Base-by-base conservation (phyloP, 2,888 invertebrate genomes). In the Clepsis dumicolana region DNA sequence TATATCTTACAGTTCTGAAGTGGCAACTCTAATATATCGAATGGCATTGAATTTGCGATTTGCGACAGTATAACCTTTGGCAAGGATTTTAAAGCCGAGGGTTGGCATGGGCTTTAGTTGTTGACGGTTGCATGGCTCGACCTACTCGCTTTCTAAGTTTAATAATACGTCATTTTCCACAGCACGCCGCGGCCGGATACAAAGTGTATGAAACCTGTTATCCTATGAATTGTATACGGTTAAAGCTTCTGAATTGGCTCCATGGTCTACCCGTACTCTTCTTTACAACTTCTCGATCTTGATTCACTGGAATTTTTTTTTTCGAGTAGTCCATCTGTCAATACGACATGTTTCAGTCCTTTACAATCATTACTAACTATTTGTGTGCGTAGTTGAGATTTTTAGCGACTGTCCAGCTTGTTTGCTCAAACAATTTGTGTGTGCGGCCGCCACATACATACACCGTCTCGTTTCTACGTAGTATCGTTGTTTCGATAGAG, bases 161-260 rank as follows among this genome's bases (percentile, higher is more conserved):
- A 38, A 70, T 75, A 70, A 59, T 64, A 8, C 44, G 18, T 38
- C 80, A 80, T 90, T 91, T 90, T 92, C 91, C 89, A 89, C 80
- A 86, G 84, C 92, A 91, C 91, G 88, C 74, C 80, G 78, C 84
- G 82, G 71, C 73, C 84, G 89, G 88, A 87, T 86, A 86, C 84
- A 70, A n/a, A 67, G 71, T 63, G 60, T 74, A 75, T 71, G 70
- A 73, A 77, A 77, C 72, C 80, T 80, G 77, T 84, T 78, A 77
- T 74, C 78, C 79, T 78, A 77, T 73, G 76, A 82, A 75, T 72
- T 86, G 81, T 87, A 85, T 76, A 80, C 79, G 80, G 80, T 80
- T 73, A 77, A 75, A 75, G 82, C 79, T 80, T 84, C 75, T 80
- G 76, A 79, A 72, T 76, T 79, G 83, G 82, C 80, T 79, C 75